Percentiles rank a stretch among this genome's conserved stretches.
phyloP scores from a whole-genome alignment of 2,113 vertebrate genomes.

The Glaucidium brasilianum region DNA sequence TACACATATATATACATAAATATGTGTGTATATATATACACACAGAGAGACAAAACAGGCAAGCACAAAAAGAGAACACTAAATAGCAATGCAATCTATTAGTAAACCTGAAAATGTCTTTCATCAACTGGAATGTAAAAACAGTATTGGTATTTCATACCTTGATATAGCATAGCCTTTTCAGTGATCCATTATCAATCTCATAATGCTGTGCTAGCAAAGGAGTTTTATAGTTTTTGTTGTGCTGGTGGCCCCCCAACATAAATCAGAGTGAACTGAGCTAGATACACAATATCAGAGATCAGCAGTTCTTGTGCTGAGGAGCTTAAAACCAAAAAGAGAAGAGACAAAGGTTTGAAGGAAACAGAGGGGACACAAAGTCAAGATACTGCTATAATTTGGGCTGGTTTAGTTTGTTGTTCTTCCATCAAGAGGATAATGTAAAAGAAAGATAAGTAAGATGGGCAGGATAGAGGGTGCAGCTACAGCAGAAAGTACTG shows the following conservation, averaged over 20 bases:
- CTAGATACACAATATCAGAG: neutral
- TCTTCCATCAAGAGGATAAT: neutral
- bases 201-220: neutral
- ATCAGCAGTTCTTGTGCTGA: neutral
- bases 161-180: neutral
- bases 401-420: neutral
- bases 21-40: neutral
- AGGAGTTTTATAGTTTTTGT: neutral
- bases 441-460: neutral
- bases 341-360: neutral
- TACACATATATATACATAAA: too few species aligned
- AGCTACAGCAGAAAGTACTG: neutral
- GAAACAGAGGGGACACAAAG: neutral
- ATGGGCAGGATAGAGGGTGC: neutral
- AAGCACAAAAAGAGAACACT: neutral
- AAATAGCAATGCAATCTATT: neutral
- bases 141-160: neutral
- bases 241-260: neutral
- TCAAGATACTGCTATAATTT: neutral
- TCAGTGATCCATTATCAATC: neutral
- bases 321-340: neutral
- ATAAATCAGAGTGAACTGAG: neutral
- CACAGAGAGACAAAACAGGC: neutral
- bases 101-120: neutral
- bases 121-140: neutral